phyloP scores from a whole-genome alignment of 2,113 vertebrate genomes.

The Noctilio leporinus region DNA sequence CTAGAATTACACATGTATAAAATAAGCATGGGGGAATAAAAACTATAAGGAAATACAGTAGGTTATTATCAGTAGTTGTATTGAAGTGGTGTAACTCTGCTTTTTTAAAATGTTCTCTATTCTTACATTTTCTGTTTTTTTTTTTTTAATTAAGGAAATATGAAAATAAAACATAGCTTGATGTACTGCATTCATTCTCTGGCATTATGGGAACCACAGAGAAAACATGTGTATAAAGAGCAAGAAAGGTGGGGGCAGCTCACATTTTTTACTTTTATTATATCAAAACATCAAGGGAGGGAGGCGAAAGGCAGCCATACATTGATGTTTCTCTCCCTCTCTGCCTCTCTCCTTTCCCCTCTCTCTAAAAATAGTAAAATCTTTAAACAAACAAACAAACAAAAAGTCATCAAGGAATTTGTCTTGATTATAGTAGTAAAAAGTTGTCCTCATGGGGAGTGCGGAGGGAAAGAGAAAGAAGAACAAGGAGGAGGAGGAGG shows the following conservation, averaged over 20 bases:
- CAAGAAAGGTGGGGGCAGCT: neutral
- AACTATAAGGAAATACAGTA: neutral
- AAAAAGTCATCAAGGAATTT: conserved; percentile 33
- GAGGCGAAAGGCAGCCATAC: no score
- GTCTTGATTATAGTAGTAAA: conserved; percentile 13
- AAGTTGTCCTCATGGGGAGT: neutral
- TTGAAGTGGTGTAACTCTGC: neutral
- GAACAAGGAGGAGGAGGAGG: rapidly evolving
- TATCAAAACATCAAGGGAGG: neutral
- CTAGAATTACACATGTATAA: neutral
- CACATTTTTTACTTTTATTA: conserved; percentile 6
- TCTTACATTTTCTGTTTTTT: neutral
- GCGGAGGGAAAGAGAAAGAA: rapidly evolving
- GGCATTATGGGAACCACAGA: neutral
- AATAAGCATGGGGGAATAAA: neutral
- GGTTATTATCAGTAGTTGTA: neutral
- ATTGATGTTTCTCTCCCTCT: no score
- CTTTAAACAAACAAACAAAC: no score
- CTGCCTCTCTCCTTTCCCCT: no score
- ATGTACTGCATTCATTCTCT: neutral
- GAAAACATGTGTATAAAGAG: neutral
- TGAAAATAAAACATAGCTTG: conserved; percentile 2
- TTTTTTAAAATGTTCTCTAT: neutral
- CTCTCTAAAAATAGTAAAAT: no score
- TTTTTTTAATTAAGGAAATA: neutral